Conservation (phyloP, 1,140 invertebrate genomes). For the Atta texana region DNA sequence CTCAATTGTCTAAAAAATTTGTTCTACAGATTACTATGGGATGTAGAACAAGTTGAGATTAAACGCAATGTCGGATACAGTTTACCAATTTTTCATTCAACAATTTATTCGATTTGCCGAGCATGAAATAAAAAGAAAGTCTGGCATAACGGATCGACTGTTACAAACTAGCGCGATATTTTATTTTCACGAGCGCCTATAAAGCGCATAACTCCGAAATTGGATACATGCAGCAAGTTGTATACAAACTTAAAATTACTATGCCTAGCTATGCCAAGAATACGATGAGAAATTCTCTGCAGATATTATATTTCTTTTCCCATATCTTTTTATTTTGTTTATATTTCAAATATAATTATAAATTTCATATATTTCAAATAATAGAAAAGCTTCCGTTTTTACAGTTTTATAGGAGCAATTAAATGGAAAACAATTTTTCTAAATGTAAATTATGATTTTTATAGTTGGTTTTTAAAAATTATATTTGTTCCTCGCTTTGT, state of each 20-base stretch:
- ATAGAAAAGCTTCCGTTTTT: not conserved
- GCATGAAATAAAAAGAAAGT: constrained; percentile 48
- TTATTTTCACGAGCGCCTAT: constrained; percentile 57
- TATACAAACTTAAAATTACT: constrained; percentile 26
- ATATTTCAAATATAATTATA: not conserved
- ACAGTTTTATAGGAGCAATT: not conserved
- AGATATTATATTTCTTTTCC: not conserved
- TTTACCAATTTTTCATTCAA: constrained; percentile 64
- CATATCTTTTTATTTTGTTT: not conserved
- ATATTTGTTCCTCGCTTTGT: not conserved
- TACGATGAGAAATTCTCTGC: not conserved
- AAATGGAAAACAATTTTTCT: not conserved
- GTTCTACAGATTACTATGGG: constrained; percentile 22
- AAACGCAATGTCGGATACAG: constrained; percentile 44
- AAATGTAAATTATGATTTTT: not conserved
- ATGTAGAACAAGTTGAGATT: constrained; percentile 37
- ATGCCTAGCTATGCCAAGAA: not conserved
- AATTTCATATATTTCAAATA: not conserved
- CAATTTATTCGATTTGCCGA: constrained; percentile 59
- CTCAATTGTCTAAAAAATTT: constrained; percentile 34
- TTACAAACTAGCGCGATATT: constrained; percentile 45
- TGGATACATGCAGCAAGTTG: constrained; percentile 24
- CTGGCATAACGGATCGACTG: constrained; percentile 15
- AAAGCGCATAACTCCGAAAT: constrained; percentile 47
- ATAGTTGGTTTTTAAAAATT: not conserved